Conservation (phyloP, 2,797 vertebrate genomes). For the Bradypus variegatus region DNA sequence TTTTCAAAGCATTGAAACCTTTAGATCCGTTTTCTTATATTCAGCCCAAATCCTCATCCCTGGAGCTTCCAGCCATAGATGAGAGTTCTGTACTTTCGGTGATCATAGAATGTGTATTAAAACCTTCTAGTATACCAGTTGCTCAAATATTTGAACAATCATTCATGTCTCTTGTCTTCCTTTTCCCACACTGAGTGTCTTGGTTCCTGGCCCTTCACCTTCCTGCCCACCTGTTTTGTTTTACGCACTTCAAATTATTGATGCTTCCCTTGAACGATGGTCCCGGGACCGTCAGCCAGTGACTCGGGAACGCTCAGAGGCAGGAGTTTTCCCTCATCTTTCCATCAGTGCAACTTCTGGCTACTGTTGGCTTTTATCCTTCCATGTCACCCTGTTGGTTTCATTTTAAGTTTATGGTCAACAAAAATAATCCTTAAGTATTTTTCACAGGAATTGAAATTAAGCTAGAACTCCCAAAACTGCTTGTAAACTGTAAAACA, state of each 20-base stretch:
- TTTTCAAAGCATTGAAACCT: background rate
- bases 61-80: background rate
- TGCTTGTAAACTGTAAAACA: background rate
- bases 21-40: background rate
- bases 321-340: background rate
- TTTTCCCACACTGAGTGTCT: no score
- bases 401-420: background rate
- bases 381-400: background rate
- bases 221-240: background rate
- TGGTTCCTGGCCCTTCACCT: background rate
- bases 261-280: background rate
- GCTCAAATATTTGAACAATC: background rate
- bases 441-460: background rate
- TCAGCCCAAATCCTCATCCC: background rate
- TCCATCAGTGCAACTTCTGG: background rate
- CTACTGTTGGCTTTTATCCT: background rate
- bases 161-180: background rate
- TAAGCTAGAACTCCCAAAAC: background rate
- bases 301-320: background rate
- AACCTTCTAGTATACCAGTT: background rate
- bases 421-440: background rate
- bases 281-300: background rate
- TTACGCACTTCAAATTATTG: background rate
- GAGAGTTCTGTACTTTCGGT: background rate
- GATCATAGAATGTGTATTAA: background rate